phyloP scores from a whole-genome alignment of 2,113 vertebrate genomes.

The Artemisiospiza belli region DNA sequence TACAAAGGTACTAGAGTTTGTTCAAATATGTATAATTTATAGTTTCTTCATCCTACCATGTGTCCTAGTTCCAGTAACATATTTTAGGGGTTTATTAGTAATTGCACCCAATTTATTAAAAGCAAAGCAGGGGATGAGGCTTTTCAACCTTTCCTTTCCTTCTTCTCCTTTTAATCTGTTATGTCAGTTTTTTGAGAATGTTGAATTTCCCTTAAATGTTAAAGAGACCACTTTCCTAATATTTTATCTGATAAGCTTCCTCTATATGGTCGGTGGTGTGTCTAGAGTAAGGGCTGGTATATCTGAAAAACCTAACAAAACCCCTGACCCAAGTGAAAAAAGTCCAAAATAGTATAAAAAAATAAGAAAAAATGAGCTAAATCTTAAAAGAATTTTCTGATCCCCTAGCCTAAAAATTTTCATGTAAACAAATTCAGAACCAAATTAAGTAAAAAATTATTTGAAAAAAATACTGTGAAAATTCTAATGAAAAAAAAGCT shows the following conservation, averaged over 20 bases:
- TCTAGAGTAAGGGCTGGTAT: neutral
- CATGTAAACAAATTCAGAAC: neutral
- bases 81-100: neutral
- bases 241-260: neutral
- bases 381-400: neutral
- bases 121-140: neutral
- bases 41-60: neutral
- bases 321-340: neutral
- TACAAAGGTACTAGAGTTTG: neutral
- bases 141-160: neutral
- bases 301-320: neutral
- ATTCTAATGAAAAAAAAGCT: too few species aligned
- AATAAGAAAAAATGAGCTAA: neutral
- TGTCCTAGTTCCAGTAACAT: neutral
- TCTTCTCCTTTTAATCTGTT: neutral
- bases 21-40: neutral
- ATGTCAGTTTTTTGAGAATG: neutral
- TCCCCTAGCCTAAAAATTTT: too few species aligned
- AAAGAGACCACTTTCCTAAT: neutral
- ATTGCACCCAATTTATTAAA: neutral
- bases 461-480: neutral
- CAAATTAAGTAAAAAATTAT: neutral
- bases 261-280: neutral
- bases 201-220: neutral
- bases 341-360: neutral